These are phyloP conservation scores for Tetraodon nigroviridis DNA, from an alignment of 2,113 vertebrate genomes.

Conservation along the genomic window DNA sequence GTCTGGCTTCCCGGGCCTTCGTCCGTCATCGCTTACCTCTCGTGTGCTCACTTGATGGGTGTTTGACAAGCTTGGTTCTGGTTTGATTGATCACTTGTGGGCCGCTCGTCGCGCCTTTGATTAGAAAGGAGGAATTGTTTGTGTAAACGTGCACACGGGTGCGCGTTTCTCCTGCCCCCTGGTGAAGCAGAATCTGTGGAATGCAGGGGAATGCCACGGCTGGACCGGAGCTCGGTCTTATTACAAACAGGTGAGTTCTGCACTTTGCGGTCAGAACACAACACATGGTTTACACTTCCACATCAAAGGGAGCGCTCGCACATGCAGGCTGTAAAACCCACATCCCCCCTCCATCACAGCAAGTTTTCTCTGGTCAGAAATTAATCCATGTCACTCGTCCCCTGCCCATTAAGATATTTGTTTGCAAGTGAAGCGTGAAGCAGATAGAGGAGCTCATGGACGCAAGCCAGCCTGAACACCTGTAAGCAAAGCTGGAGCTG, in stretches of 20 bases:
- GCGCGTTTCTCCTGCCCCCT: conserved; percentile 65
- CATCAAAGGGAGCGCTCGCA: conserved; percentile 46
- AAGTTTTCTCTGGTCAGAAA: conserved; percentile 50
- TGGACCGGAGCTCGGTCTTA: conserved; percentile 67
- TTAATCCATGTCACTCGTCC: conserved; percentile 59
- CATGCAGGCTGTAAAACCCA: conserved; percentile 4
- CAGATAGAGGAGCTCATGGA: conserved; percentile 47
- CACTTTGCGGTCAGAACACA: conserved; percentile 55
- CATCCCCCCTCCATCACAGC: conserved; percentile 29
- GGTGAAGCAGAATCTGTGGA: conserved; percentile 76
- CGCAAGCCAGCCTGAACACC: conserved; percentile 62
- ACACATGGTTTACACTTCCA: conserved; percentile 52
- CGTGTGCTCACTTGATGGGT: conserved; percentile 27
- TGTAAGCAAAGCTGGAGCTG: conserved; percentile 43
- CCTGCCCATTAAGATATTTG: conserved; percentile 64
- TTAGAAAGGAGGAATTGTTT: conserved; percentile 34
- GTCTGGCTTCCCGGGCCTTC: not conserved
- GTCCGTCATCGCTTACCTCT: conserved; percentile 24
- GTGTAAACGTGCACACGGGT: conserved; percentile 40
- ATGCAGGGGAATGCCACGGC: conserved; percentile 73
- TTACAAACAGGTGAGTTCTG: conserved; percentile 78
- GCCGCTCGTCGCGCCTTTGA: conserved; percentile 24
- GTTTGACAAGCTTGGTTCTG: conserved; percentile 26
- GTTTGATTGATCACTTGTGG: conserved; percentile 55
- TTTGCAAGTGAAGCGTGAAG: conserved; percentile 66